phyloP scores from a whole-genome alignment of 1,140 invertebrate species.

The Piezodorus guildinii region DNA sequence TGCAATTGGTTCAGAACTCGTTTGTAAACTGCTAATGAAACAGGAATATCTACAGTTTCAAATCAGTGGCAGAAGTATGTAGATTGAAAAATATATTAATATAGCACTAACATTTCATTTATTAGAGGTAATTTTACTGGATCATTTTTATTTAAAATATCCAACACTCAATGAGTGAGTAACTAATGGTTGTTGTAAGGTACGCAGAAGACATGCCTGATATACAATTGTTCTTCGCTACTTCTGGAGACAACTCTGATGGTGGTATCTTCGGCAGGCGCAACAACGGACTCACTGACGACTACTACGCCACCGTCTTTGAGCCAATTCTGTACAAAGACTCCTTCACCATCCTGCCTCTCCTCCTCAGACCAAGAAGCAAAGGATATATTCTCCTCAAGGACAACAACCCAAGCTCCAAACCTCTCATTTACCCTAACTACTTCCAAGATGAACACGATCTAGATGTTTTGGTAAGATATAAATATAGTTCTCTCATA shows the following conservation, averaged over 20 bases:
- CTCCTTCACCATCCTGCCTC: constrained; percentile 49
- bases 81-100: too few relatives aligned
- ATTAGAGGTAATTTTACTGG: too few relatives aligned
- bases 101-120: too few relatives aligned
- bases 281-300: constrained; percentile 50
- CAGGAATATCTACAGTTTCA: too few relatives aligned
- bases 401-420: constrained; percentile 50
- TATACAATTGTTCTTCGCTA: constrained; percentile 59
- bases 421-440: constrained; percentile 70
- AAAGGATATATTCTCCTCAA: constrained; percentile 52
- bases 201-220: constrained; percentile 56
- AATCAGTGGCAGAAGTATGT: too few relatives aligned
- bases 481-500: too few relatives aligned
- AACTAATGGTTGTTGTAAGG: constrained; percentile 21
- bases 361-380: constrained; percentile 57
- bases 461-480: constrained; percentile 48
- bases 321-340: constrained; percentile 54
- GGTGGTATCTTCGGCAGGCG: constrained; percentile 57
- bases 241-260: constrained; percentile 59
- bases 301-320: constrained; percentile 51
- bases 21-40: too few relatives aligned
- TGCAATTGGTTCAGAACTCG: too few relatives aligned
- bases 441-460: constrained; percentile 61
- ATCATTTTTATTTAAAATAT: too few relatives aligned
- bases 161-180: too few relatives aligned